Evolutionary conservation across 53 echinoderm and acorn worm species (phyloP).

Genomic region (Antedon mediterranea): DNA sequence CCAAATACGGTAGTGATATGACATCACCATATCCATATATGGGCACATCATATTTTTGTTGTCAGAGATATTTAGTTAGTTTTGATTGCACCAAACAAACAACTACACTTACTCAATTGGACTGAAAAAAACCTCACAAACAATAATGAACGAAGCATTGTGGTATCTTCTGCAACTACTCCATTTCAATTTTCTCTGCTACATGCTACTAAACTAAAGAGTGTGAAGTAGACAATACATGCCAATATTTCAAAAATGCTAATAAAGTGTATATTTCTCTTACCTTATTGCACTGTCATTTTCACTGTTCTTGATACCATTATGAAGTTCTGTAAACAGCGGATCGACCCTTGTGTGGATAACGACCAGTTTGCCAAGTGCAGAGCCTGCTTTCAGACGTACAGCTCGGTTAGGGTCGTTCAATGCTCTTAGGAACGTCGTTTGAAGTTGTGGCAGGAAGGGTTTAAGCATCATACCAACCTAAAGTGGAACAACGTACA

Average conservation of each 20-base stretch:
- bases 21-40: too few species aligned
- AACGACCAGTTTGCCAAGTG: conserved; percentile 67
- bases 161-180: too few species aligned
- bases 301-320: conserved; percentile 88
- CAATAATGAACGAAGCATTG: too few species aligned
- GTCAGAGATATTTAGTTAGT: too few species aligned
- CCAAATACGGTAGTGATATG: too few species aligned
- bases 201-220: neutral
- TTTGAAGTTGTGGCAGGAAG: conserved; percentile 93
- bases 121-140: too few species aligned
- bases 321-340: conserved; percentile 80
- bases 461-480: conserved; percentile 95
- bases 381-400: conserved; percentile 80
- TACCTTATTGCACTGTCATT: conserved; percentile 79
- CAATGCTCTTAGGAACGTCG: conserved; percentile 74
- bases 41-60: too few species aligned
- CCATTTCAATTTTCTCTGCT: too few species aligned
- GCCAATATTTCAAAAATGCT: neutral
- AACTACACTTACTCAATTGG: too few species aligned
- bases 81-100: too few species aligned
- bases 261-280: neutral
- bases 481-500: conserved; percentile 9
- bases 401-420: conserved; percentile 74
- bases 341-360: conserved; percentile 95
- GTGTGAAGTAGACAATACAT: neutral